Conservation (phyloP, 2,888 invertebrate genomes). For the Xanthia togata region DNA sequence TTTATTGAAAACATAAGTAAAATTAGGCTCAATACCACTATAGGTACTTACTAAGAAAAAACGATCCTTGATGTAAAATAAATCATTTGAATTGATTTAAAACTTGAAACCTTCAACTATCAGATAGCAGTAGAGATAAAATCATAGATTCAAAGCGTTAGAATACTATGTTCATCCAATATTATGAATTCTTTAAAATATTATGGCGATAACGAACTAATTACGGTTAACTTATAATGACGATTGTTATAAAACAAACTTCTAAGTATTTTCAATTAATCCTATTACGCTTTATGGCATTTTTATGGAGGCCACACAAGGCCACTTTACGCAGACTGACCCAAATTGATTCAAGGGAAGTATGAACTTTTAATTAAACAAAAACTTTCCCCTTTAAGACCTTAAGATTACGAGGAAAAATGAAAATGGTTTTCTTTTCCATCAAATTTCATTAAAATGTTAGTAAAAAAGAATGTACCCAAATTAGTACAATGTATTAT, state of each 20-base stretch:
- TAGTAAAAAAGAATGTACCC: neutral
- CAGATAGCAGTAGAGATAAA: neutral
- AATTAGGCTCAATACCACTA: neutral
- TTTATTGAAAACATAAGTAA: too few species aligned
- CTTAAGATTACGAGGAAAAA: neutral
- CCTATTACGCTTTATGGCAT: constrained; percentile 24
- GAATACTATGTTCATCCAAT: neutral
- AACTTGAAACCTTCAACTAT: neutral
- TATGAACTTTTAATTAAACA: constrained; percentile 1
- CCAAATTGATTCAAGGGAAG: constrained; percentile 28
- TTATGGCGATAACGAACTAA: neutral
- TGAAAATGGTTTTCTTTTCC: neutral
- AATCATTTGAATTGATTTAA: neutral
- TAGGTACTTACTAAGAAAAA: neutral
- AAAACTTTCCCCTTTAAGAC: neutral
- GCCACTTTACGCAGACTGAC: constrained; percentile 26
- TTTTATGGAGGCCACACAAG: constrained; percentile 32
- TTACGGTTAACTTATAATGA: too few species aligned
- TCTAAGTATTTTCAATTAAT: constrained; percentile 37
- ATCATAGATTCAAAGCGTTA: neutral
- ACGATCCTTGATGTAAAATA: neutral
- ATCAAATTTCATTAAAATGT: neutral
- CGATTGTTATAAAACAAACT: constrained; percentile 7
- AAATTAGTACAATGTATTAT: constrained; percentile 33
- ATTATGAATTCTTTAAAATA: neutral